Evolutionary conservation across 2,888 invertebrate genomes (phyloP), one percentile per base, ranked within the genome.

Genomic region (Clanis bilineata): DNA sequence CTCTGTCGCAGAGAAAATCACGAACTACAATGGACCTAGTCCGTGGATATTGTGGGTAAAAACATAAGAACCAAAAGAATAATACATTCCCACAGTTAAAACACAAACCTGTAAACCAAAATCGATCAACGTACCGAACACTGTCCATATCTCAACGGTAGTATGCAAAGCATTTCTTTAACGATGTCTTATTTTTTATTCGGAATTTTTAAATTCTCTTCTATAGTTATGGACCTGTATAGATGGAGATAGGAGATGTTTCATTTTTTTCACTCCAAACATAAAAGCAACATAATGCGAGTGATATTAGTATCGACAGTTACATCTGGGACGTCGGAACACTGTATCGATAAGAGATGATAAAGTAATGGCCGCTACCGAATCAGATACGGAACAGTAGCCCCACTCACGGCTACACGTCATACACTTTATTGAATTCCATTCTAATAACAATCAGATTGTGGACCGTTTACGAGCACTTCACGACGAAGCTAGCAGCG

Each of bases 291-390:
- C 80, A 79, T 82, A 82, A 84, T 83, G 74, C 79, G 78, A 80
- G 82, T 80, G 82, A 85, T 81, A 80, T 82, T 82, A 83, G 76
- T 80, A 83, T 86, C 85, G 86, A 86, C 85, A 85, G 85, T 84
- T 84, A 80, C 74, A 86, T 87, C 85, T 79, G 80, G 76, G 80
- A 73, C 72, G 69, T 66, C 65, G 64, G 72, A 72, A 76, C 76
- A 77, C 66, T 68, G 71, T 63, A 69, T 70, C 81, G 88, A 88
- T 88, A 86, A 80, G 84, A 83, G 80, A 86, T 85, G 87, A 87
- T 88, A 88, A 86, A 86, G 84, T 89, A 88, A 89, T 88, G 88
- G 83, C 71, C 76, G 73, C 90, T 90, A 88, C 89, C 78, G 90
- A 84, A 88, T 87, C 85, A 86, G 86, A 86, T 86, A 84, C 73